Percentiles rank a stretch among this genome's conserved stretches.
Evolutionary conservation across 2,797 vertebrate genomes (phyloP).

Genomic region (Gadopsis marmoratus): DNA sequence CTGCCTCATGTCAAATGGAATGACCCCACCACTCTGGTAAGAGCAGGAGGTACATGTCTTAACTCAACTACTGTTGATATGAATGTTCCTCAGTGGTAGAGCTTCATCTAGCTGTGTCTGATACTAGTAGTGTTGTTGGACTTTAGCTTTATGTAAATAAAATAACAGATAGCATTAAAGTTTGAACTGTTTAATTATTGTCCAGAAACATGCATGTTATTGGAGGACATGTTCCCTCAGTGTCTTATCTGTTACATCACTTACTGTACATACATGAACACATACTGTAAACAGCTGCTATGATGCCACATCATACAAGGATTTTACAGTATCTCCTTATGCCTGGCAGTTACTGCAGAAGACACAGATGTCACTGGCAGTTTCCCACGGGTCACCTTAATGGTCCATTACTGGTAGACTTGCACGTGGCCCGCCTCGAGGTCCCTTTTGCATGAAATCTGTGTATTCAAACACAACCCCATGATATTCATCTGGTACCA

Average conservation of each 20-base stretch:
- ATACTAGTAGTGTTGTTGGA: conserved; percentile 38
- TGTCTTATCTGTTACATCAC: conserved; percentile 27
- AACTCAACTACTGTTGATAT: conserved; percentile 64
- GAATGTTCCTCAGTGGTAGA: conserved; percentile 58
- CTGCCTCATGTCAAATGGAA: conserved; percentile 97
- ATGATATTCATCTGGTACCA: conserved; percentile 70
- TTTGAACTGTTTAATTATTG: conserved; percentile 20
- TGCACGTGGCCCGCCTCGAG: conserved; percentile 83
- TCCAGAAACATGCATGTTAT: conserved; percentile 61
- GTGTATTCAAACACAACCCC: conserved; percentile 81
- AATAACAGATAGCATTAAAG: background rate
- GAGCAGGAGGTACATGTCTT: conserved; percentile 99
- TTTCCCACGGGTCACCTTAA: conserved; percentile 44
- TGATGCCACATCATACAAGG: conserved; percentile 26
- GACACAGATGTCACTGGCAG: conserved; percentile 13
- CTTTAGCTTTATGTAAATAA: conserved; percentile 21
- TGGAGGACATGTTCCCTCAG: conserved; percentile 25
- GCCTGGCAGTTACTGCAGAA: conserved; percentile 56
- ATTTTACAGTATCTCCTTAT: conserved; percentile 32
- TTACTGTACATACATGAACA: conserved; percentile 22
- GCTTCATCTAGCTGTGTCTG: conserved; percentile 57
- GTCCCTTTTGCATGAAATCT: conserved; percentile 88
- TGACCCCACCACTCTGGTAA: conserved; percentile 97
- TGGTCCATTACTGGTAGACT: conserved; percentile 62
- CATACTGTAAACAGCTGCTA: conserved; percentile 30